phyloP scores from a whole-genome alignment of 2,888 invertebrate species.

The Andrena hattorfiana region DNA sequence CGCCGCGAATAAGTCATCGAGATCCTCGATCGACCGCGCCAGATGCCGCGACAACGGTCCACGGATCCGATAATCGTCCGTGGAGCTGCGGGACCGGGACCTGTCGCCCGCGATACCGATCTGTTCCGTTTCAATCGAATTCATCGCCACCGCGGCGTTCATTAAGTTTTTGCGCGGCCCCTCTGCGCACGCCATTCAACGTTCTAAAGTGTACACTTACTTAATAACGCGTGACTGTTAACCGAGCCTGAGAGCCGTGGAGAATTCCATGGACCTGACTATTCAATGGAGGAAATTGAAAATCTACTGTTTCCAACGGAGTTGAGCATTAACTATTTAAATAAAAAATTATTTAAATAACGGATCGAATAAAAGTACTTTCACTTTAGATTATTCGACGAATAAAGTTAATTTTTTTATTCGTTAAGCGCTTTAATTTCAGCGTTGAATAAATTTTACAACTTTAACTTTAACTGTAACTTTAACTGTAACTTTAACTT shows the following conservation, averaged over 20 bases:
- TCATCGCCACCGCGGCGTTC: constrained; percentile 2
- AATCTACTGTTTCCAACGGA: background rate
- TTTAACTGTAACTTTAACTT: too few species aligned
- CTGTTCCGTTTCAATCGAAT: constrained; percentile 26
- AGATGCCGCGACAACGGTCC: constrained; percentile 36
- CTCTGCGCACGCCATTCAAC: constrained; percentile 21
- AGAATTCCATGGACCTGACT: background rate
- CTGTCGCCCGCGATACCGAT: constrained; percentile 41
- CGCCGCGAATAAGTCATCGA: constrained; percentile 53
- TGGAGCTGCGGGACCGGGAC: constrained; percentile 4
- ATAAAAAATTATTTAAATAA: too few species aligned
- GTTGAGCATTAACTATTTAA: too few species aligned
- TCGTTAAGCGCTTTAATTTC: too few species aligned
- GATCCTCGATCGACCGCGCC: constrained; percentile 11
- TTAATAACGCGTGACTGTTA: constrained; percentile 14
- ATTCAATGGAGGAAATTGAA: constrained; percentile 24
- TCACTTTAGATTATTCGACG: too few species aligned
- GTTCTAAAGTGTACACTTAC: background rate
- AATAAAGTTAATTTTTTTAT: too few species aligned
- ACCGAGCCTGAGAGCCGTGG: constrained; percentile 11
- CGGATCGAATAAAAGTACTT: too few species aligned
- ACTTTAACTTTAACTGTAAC: too few species aligned
- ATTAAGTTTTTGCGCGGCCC: constrained; percentile 38
- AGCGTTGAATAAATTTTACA: too few species aligned
- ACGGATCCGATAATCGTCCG: constrained; percentile 38